Base-by-base conservation (phyloP, 2,797 vertebrate species). In the Schizothorax lantsangensis region DNA sequence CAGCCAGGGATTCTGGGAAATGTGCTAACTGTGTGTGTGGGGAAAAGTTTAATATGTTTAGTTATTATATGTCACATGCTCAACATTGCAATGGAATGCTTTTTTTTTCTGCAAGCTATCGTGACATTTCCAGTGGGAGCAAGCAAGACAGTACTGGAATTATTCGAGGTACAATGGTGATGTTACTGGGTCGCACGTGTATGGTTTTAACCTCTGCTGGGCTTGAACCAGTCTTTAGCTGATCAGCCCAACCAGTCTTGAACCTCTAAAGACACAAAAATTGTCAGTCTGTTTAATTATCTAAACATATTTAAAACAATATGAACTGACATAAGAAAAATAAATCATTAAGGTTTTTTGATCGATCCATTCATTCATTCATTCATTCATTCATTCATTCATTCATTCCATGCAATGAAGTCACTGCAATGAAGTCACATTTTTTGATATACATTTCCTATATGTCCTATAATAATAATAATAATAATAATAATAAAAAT, bases 1-100 rank as follows among this genome's bases (percentile, higher is more conserved):
- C 57, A 49, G 38, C 68, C 62, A 57, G 59, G 78, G 49, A 52
- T 85, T 87, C 81, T 54, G 75, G 71, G 49, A 78, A 84, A 62
- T 40, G 71, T 74, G 64, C 52, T 80, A 33, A 71, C 36, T 73
- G 52, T 43, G 81, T 49, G 26, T 64, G 86, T 72, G 84, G 49
- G 59, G 45, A 33, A 57, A 69, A 52, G 49, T 71, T 72, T 7
- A 69, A 66, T 69, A 81, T 15, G 45, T 81, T 79, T 79, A 26
- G 36, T 40, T 79, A 79, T 23, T 38, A 54, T 45, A 17, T 52
- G 57, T 66, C 59, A 66, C n/a, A 54, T 54, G 49, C 14, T 83
- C 23, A 40, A n/a, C 36, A 19, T 59, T 36, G 30, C 45, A n/a
- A 45, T 17, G 0, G 69, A 30, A 12, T 14, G 2, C 0, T 82